These are phyloP conservation scores for Drosophila pegasa DNA, from an alignment of 2,888 invertebrate genomes.

Conservation along the genomic window DNA sequence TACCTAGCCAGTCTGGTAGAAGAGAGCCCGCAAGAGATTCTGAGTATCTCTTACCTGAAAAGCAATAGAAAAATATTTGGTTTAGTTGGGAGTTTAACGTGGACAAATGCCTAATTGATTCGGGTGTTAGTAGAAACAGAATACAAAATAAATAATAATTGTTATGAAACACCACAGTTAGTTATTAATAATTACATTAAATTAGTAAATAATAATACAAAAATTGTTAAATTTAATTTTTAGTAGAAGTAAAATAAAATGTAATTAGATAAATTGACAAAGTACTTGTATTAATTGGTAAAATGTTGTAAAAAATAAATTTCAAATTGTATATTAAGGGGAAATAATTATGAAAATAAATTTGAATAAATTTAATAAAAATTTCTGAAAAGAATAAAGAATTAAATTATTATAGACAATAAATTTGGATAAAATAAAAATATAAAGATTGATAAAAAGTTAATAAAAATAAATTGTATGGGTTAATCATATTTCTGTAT, in stretches of 20 bases:
- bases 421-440: neutral
- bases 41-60: conserved; percentile 86
- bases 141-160: neutral
- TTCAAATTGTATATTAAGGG: neutral
- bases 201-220: neutral
- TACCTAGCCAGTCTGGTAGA: conserved; percentile 86
- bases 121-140: conserved; percentile 13
- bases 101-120: conserved; percentile 35
- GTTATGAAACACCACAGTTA: neutral
- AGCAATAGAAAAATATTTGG: conserved; percentile 33
- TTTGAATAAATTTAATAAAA: too few species aligned
- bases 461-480: neutral
- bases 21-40: conserved; percentile 86
- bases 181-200: neutral
- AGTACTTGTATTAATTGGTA: neutral
- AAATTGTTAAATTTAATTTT: neutral
- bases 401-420: neutral
- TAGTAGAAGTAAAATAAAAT: neutral
- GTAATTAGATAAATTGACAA: neutral
- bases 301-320: neutral
- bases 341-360: neutral
- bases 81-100: conserved; percentile 12
- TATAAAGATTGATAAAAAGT: too few species aligned
- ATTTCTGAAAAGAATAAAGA: neutral
- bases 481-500: neutral